A percentile compares a stretch with the other conserved stretches of the same genome.
These are phyloP conservation scores for Hoplias malabaricus DNA, from an alignment of 2,113 vertebrate genomes.

Conservation along the genomic window DNA sequence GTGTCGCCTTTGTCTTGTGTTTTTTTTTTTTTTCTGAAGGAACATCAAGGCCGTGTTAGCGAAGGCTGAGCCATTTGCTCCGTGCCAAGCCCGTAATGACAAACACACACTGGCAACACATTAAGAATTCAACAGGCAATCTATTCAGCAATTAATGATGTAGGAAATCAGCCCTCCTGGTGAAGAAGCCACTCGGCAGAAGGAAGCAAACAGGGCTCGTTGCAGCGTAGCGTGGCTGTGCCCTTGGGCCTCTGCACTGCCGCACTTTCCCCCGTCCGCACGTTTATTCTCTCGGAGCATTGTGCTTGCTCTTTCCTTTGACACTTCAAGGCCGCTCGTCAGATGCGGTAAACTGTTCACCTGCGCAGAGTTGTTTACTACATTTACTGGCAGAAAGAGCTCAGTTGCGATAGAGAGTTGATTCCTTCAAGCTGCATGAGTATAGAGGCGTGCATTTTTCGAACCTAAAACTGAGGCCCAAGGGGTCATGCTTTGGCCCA, in stretches of 20 bases:
- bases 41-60: constrained; percentile 69
- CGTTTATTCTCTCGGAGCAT: constrained; percentile 5
- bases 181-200: constrained; percentile 69
- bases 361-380: not conserved
- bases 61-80: constrained; percentile 68
- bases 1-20: constrained; percentile 32
- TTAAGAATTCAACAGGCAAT: constrained; percentile 81
- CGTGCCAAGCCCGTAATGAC: constrained; percentile 72
- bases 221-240: constrained; percentile 64
- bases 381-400: constrained; percentile 2
- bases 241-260: constrained; percentile 65
- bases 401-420: not conserved
- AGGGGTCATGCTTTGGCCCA: too few species aligned
- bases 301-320: constrained; percentile 1
- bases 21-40: constrained; percentile 41
- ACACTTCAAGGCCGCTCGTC: constrained; percentile 21
- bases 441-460: not conserved
- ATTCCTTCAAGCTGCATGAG: not conserved
- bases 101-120: constrained; percentile 77
- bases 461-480: not conserved
- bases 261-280: constrained; percentile 20
- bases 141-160: constrained; percentile 80
- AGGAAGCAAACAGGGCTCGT: constrained; percentile 72
- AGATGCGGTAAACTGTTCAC: not conserved
- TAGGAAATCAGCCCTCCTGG: constrained; percentile 76